Evolutionary conservation across 2,888 invertebrate species (phyloP), one percentile per base, ranked within the genome.

Genomic region (Tribolium freemani): DNA sequence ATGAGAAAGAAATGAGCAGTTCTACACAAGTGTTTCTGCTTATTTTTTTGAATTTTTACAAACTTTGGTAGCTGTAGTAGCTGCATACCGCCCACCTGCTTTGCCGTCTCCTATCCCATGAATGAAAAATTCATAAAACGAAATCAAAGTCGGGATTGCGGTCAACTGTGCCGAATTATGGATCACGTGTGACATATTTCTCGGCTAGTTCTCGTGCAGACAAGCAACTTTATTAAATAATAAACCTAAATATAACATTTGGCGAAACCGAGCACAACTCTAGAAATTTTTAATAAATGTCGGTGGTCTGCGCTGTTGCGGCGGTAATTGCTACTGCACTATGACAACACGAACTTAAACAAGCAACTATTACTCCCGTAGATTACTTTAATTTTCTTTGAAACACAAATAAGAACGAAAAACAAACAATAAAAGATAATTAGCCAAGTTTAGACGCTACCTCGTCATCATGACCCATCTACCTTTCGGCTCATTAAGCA

Each of bases 261-360:
- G 60, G 48, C 58, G 16, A 48, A 53, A 63, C 38, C 51, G 50
- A 16, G 51, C 51, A n/a, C 50, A 61, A 53, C 20, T 63, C 10
- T 16, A 48, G 38, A 63, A 63, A 63, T 63, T 63, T 63, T 63
- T 63, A 63, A 63, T 50, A 63, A 63, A 51, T 51, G 50, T 51
- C 60, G 5, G 38, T 20, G 50, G 31, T 30, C 11, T 31, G 21
- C 26, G 53, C 53, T 53, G 26, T n/a, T 53, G 63, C 51, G n/a
- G n/a, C n/a, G 11, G 63, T 48, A 58, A 58, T 58, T 45, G 58
- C 58, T 16, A 9, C 58, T 45, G 58, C 45, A 58, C 58, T 45
- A 45, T 31, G 58, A 44, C 58, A 51, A 16, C 21, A 51, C 51
- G 16, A 51, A 16, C 20, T 11, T 8, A 16, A 11, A 20, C 51